Percentiles rank a stretch among this genome's conserved stretches.
phyloP scores from a whole-genome alignment of 2,797 vertebrate genomes.

The Molossus alvarezi region DNA sequence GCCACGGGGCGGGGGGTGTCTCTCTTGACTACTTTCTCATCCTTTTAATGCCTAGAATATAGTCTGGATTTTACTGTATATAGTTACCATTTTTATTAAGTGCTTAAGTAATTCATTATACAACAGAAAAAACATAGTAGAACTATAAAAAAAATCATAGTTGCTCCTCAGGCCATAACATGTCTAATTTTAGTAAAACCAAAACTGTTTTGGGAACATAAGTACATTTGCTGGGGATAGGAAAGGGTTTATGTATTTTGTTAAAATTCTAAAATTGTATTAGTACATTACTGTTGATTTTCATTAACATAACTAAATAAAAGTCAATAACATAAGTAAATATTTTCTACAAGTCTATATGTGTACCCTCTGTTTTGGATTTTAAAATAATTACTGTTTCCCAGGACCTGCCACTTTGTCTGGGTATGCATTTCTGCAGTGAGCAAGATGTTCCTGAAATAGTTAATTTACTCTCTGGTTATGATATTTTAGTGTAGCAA shows the following conservation, averaged over 20 bases:
- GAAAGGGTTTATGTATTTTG: not conserved
- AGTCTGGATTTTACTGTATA: slow-evolving; percentile 3
- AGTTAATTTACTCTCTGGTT: slow-evolving; percentile 21
- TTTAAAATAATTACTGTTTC: slow-evolving; percentile 61
- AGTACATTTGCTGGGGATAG: not conserved
- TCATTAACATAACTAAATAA: slow-evolving; percentile 56
- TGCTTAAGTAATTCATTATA: slow-evolving; percentile 37
- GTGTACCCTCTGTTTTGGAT: slow-evolving; percentile 23
- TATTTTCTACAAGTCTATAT: not conserved
- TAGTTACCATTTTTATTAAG: not conserved
- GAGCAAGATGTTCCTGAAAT: slow-evolving; percentile 29
- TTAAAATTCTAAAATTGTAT: slow-evolving; percentile 56
- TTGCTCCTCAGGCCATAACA: not conserved
- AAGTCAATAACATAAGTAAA: slow-evolving; percentile 40
- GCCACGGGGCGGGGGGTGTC: not conserved
- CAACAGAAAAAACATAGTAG: slow-evolving; percentile 13
- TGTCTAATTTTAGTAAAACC: slow-evolving; percentile 61
- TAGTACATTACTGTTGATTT: slow-evolving; percentile 48
- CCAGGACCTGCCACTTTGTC: not conserved
- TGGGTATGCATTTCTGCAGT: not conserved
- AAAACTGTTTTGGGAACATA: slow-evolving; percentile 13
- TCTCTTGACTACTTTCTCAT: not conserved
- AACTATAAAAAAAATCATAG: not conserved
- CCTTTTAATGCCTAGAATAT: not conserved
- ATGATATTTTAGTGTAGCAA: slow-evolving; percentile 16